Base-by-base conservation (phyloP, 2,888 invertebrate species). In the Acleris holmiana region DNA sequence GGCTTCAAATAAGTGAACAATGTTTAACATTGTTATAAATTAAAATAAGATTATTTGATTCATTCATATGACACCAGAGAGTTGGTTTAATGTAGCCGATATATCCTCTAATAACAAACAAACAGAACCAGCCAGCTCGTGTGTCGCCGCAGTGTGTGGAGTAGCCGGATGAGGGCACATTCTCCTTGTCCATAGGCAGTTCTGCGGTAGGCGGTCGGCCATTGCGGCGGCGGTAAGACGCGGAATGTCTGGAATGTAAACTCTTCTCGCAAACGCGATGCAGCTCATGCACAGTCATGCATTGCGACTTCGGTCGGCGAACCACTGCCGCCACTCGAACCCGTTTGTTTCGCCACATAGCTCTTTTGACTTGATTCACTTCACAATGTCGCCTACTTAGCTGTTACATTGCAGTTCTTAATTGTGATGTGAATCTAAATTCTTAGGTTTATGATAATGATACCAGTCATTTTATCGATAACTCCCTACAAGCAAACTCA, bases 181-280 rank as follows among this genome's bases (percentile, higher is more conserved):
- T 73, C 59, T 71, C 69, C 67, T 65, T 59, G 61, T 35, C 13
- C 35, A n/a, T n/a, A 68, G 69, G 58, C 65, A 68, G 62, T 57
- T 41, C 56, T 55, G 66, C 51, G 62, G 62, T 63, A 58, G 59
- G 55, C 65, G 60, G 55, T 69, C 59, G 68, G 61, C 67, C 68
- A 65, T 73, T 60, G 68, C 68, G 66, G 73, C 61, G 68, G 71
- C 54, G 73, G 77, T 76, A 80, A 83, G 76, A 78, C 80, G 73
- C 69, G 83, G 84, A 74, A 88, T 85, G 84, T 67, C 67, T 71
- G 84, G 87, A 87, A 86, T 89, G 86, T 78, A 80, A 82, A 75
- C 75, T 70, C 74, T 76, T 79, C 77, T 76, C 79, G 78, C 77
- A 73, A 76, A 75, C 78, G 77, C 60, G 65, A 48, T 55, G 65